Percentiles rank a stretch among this genome's conserved stretches.
Conservation (phyloP, 2,797 vertebrate species). For the Clarias laeviceps region DNA sequence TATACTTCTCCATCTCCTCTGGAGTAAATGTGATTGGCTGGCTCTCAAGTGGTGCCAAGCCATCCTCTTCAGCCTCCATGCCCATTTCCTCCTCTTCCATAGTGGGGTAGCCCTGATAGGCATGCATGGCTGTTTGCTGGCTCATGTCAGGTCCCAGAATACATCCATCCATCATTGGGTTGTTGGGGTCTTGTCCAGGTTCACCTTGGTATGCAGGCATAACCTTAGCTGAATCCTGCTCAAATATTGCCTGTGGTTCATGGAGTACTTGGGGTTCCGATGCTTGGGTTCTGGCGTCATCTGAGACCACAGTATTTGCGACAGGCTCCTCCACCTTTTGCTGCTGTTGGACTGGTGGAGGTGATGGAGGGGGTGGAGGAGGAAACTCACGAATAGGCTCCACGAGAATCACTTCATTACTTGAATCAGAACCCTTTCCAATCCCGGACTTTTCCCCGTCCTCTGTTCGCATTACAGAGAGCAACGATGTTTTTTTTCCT, state of each 20-base stretch:
- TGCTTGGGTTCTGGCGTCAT: constrained; percentile 63
- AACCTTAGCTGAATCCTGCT: constrained; percentile 73
- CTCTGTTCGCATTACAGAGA: constrained; percentile 77
- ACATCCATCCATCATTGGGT: constrained; percentile 82
- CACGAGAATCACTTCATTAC: constrained; percentile 75
- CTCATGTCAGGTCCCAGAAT: constrained; percentile 77
- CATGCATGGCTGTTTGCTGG: constrained; percentile 77
- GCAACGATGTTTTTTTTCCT: constrained; percentile 77
- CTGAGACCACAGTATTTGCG: constrained; percentile 55
- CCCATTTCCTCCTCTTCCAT: constrained; percentile 81
- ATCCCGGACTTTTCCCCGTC: constrained; percentile 75
- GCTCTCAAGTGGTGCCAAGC: constrained; percentile 92
- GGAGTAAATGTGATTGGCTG: constrained; percentile 98
- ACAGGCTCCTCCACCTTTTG: constrained; percentile 67
- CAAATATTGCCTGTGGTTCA: constrained; percentile 68
- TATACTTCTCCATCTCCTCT: constrained; percentile 99
- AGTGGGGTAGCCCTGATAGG: constrained; percentile 80
- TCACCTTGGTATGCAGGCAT: constrained; percentile 74
- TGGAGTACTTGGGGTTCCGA: constrained; percentile 70
- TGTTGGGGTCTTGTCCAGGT: constrained; percentile 76
- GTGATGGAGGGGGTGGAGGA: constrained; percentile 77
- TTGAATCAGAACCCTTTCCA: constrained; percentile 69
- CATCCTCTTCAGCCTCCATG: constrained; percentile 79
- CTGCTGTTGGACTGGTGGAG: constrained; percentile 67
- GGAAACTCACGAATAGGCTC: constrained; percentile 82